Evolutionary conservation across 2,113 vertebrate species (phyloP), one percentile per base, ranked within the genome.

Genomic region (Grallaria varia): DNA sequence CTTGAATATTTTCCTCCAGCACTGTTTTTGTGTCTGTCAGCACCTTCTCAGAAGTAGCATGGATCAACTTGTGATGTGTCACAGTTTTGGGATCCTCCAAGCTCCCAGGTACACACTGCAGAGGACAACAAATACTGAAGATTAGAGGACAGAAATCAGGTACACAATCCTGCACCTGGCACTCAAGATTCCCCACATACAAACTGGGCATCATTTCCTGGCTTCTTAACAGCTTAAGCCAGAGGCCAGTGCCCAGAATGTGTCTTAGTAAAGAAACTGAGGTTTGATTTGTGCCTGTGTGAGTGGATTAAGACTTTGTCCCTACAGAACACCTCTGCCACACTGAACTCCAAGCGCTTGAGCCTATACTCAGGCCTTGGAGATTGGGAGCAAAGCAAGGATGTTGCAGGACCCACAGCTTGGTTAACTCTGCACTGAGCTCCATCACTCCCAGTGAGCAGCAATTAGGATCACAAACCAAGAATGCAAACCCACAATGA

Each of bases 41-140:
- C 94, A 99, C 98, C 96, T 99, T 98, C 95, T 99, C 99, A 39
- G 99, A 98, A 89, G 99, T 98, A 80, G 98, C 99, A 1, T 99
- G 99, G 76, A 99, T 98, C 77, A 99, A 94, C 95, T 99, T 99
- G 75, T 99, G 99, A 84, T 99, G 99, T 30, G 98, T 98, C 47
- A 99, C 97, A 2, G 97, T 99, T 97, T 99, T 99, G 64, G 99
- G 99, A 96, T 99, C 99, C 96, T 99, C 99, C 83, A 99, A 89
- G 96, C 98, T 99, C 96, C 99, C 99, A 24, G 98, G 98, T 17
- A 98, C 91, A 95, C 98, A 99, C 99, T 99, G 84, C 39, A 62
- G 75, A 71, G 78, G 31, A 66, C 3, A 17, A 87, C 1, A 72
- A 82, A 96, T 1, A 18, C 0, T 9, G 20, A 49, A 39, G 42